Base-by-base conservation (phyloP, 1,140 invertebrate species). In the Diabrotica virgifera region DNA sequence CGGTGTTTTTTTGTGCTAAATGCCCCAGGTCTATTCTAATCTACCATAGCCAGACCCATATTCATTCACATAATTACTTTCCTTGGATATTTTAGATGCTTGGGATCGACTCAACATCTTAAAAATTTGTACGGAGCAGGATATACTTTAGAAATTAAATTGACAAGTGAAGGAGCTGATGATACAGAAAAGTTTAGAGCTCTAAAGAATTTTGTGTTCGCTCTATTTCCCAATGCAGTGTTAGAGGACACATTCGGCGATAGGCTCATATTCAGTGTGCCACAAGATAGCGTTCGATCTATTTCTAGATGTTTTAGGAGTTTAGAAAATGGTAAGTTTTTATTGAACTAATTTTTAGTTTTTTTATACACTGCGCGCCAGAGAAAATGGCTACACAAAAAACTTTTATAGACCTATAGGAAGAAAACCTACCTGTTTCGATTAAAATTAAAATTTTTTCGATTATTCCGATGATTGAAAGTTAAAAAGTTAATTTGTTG, bases 51-150 rank as follows among this genome's bases (percentile, higher is more conserved):
- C n/a, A n/a, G n/a, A n/a, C 24, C 24, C 24, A 24, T 24, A 24
- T 24, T 24, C n/a, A 54, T 2, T 4, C 37, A 54, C 52, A 36
- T 66, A 50, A 2, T 50, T 50, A 12, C 2, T 50, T 10, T 10
- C n/a, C n/a, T 2, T 35, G 60, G 24, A 6, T 11, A 36, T 66
- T 66, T 37, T 68, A 86, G 86, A 68, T 91, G 89, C 78, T 84
- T 92, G 64, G 91, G 91, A 46, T 90, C 90, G 7, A 91, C 90
- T 6, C 91, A 93, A 74, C 90, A 92, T 74, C 76, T 93, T 55
- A 93, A 92, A 73, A 91, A 92, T 75, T 80, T 91, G 14, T 93
- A 91, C 71, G 91, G 91, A 5, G 88, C 89, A 37, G 90, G 90
- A 0, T 93, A 92, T 72, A 90, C 87, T 6, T 76, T 93, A 36